Evolutionary conservation across 2,888 invertebrate species (phyloP).

Genomic region (Hedychridium roseum): DNA sequence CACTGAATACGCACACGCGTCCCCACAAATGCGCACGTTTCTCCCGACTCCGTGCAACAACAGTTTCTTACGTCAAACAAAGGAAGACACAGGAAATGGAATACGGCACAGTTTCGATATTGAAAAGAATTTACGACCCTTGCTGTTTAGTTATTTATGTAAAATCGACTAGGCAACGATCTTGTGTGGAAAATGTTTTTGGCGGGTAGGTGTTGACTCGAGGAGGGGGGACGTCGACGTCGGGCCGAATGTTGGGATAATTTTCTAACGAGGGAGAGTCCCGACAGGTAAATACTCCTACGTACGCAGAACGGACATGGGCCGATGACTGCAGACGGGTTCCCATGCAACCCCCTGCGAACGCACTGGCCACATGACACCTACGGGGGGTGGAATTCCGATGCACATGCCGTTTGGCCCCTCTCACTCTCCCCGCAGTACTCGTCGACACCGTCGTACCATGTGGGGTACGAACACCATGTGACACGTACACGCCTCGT

Average conservation of each 20-base stretch:
- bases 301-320: constrained; percentile 43
- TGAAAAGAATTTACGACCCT: too few relatives aligned
- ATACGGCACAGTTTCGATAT: too few relatives aligned
- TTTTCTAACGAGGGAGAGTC: constrained; percentile 35
- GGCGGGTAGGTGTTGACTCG: neutral
- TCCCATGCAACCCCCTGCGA: constrained; percentile 63
- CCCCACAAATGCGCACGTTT: too few relatives aligned
- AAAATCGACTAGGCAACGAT: too few relatives aligned
- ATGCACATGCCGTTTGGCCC: constrained; percentile 58
- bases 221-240: too few relatives aligned
- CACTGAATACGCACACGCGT: constrained; percentile 23
- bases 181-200: too few relatives aligned
- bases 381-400: constrained; percentile 46
- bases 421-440: too few relatives aligned
- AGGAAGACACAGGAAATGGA: too few relatives aligned
- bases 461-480: constrained; percentile 44
- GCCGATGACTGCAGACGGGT: constrained; percentile 55
- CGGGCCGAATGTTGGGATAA: constrained; percentile 42
- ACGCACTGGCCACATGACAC: constrained; percentile 58
- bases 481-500: constrained; percentile 28
- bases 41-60: too few relatives aligned
- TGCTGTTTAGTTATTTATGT: too few relatives aligned
- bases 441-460: constrained; percentile 37
- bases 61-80: too few relatives aligned
- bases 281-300: constrained; percentile 20